Percentiles rank a stretch among this genome's conserved stretches.
These are phyloP conservation scores for Caenorhabditis wallacei DNA, from an alignment of 2,888 invertebrate genomes.

Conservation along the genomic window DNA sequence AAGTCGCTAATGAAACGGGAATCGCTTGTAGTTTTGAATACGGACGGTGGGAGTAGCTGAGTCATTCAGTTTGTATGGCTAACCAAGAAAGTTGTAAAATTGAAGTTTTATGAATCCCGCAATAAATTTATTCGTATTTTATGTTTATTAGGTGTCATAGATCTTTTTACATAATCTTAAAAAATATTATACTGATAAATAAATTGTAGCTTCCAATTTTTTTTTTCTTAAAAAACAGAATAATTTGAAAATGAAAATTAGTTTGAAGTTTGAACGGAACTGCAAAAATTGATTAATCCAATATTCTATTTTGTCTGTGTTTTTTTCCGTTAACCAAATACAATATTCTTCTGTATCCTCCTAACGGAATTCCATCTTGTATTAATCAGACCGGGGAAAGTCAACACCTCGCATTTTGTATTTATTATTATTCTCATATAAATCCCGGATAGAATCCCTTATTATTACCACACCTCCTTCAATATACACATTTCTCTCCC, in stretches of 20 bases:
- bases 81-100: slow-evolving; percentile 19
- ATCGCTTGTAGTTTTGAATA: background rate
- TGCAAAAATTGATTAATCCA: too few relatives aligned
- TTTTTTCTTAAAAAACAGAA: too few relatives aligned
- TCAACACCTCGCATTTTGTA: background rate
- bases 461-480: background rate
- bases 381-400: slow-evolving; percentile 20
- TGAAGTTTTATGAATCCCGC: background rate
- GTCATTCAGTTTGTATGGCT: slow-evolving; percentile 2
- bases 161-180: background rate
- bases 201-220: too few relatives aligned
- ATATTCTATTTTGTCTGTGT: too few relatives aligned
- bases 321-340: too few relatives aligned
- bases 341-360: too few relatives aligned
- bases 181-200: too few relatives aligned
- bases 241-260: too few relatives aligned
- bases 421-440: background rate
- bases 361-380: background rate
- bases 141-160: background rate
- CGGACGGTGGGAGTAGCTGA: slow-evolving; percentile 4
- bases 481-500: background rate
- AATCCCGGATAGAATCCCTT: slow-evolving; percentile 4
- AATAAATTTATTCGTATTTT: background rate
- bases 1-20: slow-evolving; percentile 39
- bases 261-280: too few relatives aligned